Percentiles rank a stretch among this genome's conserved stretches.
phyloP scores from a whole-genome alignment of 2,888 invertebrate genomes.

The Beris chalybata region DNA sequence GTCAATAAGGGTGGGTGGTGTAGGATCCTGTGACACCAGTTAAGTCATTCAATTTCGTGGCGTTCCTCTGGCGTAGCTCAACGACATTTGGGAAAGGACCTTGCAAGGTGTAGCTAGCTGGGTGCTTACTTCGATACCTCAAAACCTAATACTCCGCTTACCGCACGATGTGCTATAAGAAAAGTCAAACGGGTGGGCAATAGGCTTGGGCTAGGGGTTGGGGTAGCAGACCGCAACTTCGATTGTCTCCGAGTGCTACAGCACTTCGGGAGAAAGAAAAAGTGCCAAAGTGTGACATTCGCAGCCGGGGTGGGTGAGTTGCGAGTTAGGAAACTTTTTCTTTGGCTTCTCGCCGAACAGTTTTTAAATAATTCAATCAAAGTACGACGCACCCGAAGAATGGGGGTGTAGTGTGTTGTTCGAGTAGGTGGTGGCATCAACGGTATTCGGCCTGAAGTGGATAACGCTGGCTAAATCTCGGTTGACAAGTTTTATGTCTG shows the following conservation, averaged over 20 bases:
- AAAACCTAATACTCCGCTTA: neutral
- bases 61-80: neutral
- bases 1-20: neutral
- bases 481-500: slow-evolving; percentile 49
- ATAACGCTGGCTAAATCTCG: slow-evolving; percentile 40
- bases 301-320: slow-evolving; percentile 32
- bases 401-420: slow-evolving; percentile 2
- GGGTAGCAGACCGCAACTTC: neutral
- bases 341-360: slow-evolving; percentile 41
- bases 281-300: slow-evolving; percentile 43
- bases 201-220: neutral
- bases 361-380: slow-evolving; percentile 48
- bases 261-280: slow-evolving; percentile 32
- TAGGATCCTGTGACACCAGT: slow-evolving; percentile 40
- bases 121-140: neutral
- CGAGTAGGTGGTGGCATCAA: slow-evolving; percentile 17
- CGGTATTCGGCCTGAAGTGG: neutral
- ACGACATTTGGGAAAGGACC: slow-evolving; percentile 2
- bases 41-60: slow-evolving; percentile 37
- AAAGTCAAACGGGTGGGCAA: neutral
- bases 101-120: slow-evolving; percentile 8
- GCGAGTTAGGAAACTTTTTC: slow-evolving; percentile 41
- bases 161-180: neutral
- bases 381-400: slow-evolving; percentile 33
- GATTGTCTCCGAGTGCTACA: slow-evolving; percentile 19